These are phyloP conservation scores for Lamellibrachia satsuma DNA, from an alignment of 2,888 invertebrate species.

Conservation along the genomic window DNA sequence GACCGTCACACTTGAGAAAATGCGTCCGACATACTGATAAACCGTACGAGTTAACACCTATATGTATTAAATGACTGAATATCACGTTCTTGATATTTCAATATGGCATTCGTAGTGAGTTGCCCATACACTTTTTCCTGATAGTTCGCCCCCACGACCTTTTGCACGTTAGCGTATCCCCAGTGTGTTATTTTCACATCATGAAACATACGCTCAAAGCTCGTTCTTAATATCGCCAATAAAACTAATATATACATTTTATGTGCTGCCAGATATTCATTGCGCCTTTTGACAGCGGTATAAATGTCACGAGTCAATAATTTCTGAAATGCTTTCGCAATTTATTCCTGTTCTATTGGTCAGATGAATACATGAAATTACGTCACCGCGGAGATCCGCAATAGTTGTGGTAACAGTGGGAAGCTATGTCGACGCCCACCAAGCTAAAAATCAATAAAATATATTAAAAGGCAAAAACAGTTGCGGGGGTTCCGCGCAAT, in stretches of 20 bases:
- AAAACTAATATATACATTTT: background rate
- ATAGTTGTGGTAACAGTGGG: background rate
- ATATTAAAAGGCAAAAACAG: too few relatives aligned
- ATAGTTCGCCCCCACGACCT: background rate
- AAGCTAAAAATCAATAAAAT: too few relatives aligned
- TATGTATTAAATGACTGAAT: background rate
- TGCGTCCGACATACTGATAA: too few relatives aligned
- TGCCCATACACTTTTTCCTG: background rate
- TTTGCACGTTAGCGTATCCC: background rate
- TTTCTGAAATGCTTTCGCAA: background rate
- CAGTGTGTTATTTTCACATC: background rate
- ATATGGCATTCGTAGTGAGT: background rate
- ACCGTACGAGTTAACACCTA: background rate
- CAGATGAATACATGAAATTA: background rate
- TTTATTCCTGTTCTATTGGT: background rate
- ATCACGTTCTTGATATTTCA: background rate
- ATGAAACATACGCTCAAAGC: background rate
- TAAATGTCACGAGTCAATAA: background rate
- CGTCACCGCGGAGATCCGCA: background rate
- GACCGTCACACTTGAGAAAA: too few relatives aligned
- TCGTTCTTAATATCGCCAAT: background rate
- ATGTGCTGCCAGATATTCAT: background rate
- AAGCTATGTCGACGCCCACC: background rate
- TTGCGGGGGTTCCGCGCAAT: too few relatives aligned
- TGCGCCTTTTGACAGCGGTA: background rate